Conservation (phyloP, 2,113 vertebrate genomes). For the Oncorhynchus keta region DNA sequence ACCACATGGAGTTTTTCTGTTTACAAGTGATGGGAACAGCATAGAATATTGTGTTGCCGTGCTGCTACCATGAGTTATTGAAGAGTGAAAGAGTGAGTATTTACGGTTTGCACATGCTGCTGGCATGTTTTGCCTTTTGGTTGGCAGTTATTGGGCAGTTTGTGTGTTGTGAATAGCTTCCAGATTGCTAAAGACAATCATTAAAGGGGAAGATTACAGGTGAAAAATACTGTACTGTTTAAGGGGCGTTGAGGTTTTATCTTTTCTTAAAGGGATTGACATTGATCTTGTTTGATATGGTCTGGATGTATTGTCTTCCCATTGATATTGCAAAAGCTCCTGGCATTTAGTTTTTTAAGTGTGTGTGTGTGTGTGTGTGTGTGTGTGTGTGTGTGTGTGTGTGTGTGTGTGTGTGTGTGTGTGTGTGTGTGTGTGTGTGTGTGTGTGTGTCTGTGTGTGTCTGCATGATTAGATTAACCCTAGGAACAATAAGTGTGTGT, state of each 20-base stretch:
- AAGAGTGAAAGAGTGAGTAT: background rate
- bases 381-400: background rate
- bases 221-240: conserved; percentile 2
- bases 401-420: conserved; percentile 5
- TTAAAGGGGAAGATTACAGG: conserved; percentile 13
- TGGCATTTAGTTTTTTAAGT: background rate
- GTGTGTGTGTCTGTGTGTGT: background rate
- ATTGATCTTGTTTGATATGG: background rate
- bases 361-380: conserved; percentile 7
- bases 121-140: background rate
- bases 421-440: conserved; percentile 1
- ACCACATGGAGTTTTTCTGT: background rate
- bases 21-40: no score
- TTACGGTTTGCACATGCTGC: background rate
- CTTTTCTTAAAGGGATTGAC: conserved; percentile 6
- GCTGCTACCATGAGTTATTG: background rate
- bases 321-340: background rate
- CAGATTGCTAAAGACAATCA: conserved; percentile 34
- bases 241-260: background rate
- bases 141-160: background rate
- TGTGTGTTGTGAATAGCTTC: conserved; percentile 1
- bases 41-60: no score
- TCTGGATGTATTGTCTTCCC: background rate
- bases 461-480: background rate
- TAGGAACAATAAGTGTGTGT: background rate